Evolutionary conservation across 2,113 vertebrate species (phyloP), one percentile per base, ranked within the genome.

Genomic region (Pleuronectes platessa): DNA sequence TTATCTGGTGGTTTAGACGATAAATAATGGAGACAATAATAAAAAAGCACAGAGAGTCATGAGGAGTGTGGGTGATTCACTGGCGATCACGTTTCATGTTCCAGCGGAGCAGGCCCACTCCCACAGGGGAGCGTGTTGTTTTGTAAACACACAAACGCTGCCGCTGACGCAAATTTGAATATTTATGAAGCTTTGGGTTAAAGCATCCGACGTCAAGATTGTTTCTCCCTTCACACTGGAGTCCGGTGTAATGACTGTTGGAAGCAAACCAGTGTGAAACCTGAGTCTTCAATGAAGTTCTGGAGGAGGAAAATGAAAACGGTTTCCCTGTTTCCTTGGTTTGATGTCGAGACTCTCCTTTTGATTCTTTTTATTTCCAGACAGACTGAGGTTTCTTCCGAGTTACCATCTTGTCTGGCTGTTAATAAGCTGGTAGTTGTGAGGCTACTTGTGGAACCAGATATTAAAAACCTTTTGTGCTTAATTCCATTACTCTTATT

Each of bases 91-190:
- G 62, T 92, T 86, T 89, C 86, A 86, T 82, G 90, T 91, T 91
- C 87, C 86, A 85, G 77, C 56, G 73, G 82, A 89, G 85, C 77
- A 53, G 56, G 71, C 85, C 88, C 65, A 70, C 88, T 89, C 90
- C 88, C 85, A 85, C 76, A 85, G 90, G 89, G 91, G 70, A 83
- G 63, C 5, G 23, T 23, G 27, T 67, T 91, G 86, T 91, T 93
- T 89, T 90, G 91, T 93, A 89, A 93, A 91, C 88, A 93, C 89
- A 86, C 79, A 70, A 84, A 76, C 75, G 64, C 70, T 47, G 83
- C 74, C 68, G 76, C 90, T 89, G 92, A 87, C 77, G 80, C 74
- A 80, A 5, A 87, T 92, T 88, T 93, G 85, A 92, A 94, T 94
- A 94, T 92, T 87, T 92, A 92, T 93, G 90, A 92, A 85, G 82